Conservation (phyloP, 2,797 vertebrate species). For the Philypnodon macrostomus region DNA sequence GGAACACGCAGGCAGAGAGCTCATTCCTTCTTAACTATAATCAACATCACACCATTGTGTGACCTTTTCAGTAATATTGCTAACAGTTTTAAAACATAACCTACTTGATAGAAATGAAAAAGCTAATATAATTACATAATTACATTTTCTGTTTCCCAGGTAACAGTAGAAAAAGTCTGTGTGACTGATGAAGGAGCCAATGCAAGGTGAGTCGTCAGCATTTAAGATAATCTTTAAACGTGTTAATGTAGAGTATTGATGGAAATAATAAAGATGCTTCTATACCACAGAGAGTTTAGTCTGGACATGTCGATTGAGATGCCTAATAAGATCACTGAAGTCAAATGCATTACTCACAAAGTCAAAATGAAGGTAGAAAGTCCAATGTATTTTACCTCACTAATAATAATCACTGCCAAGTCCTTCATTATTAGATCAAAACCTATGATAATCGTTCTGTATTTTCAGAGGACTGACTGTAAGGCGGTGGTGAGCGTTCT, state of each 20-base stretch:
- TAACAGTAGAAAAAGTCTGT: conserved; percentile 77
- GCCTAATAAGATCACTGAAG: conserved; percentile 74
- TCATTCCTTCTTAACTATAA: too few species aligned
- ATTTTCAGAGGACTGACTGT: conserved; percentile 78
- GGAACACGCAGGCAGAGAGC: too few species aligned
- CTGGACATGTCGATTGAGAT: conserved; percentile 82
- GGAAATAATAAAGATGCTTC: background rate
- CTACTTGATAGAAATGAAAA: too few species aligned
- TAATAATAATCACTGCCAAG: too few species aligned
- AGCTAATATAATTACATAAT: too few species aligned
- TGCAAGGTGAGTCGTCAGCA: conserved; percentile 67
- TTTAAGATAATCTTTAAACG: background rate
- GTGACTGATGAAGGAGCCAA: conserved; percentile 66
- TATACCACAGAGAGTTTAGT: conserved; percentile 70
- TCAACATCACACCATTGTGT: too few species aligned
- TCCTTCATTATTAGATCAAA: background rate
- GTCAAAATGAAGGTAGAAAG: conserved; percentile 82
- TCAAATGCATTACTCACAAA: conserved; percentile 73
- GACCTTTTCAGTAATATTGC: too few species aligned
- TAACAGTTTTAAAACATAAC: too few species aligned
- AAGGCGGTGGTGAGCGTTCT: conserved; percentile 80
- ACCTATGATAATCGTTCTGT: conserved; percentile 7
- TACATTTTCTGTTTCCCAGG: conserved; percentile 68
- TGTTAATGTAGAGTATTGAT: background rate
- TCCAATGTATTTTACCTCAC: background rate